Conservation (phyloP, 2,113 vertebrate species). For the Ceyx margarethae region DNA sequence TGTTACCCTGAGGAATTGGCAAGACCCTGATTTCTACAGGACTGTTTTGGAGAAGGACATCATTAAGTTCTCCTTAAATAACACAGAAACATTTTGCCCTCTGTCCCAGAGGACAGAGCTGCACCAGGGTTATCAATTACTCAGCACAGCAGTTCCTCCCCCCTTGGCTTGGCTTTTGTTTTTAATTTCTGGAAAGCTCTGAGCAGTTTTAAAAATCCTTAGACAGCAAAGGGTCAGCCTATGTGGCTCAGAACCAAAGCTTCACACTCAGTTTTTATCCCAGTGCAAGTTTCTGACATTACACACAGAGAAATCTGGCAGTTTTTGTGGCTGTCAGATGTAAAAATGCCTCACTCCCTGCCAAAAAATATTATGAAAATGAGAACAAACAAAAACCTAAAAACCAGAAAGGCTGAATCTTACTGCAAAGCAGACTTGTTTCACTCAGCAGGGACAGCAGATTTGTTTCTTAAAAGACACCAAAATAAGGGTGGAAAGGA, state of each 20-base stretch:
- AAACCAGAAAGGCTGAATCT: background rate
- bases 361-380: conserved; percentile 39
- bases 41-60: background rate
- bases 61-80: background rate
- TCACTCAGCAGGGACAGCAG: background rate
- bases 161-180: conserved; percentile 6
- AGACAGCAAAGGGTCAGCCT: background rate
- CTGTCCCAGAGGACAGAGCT: background rate
- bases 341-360: background rate
- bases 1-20: background rate
- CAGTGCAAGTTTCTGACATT: conserved; percentile 16
- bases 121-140: background rate
- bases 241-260: background rate
- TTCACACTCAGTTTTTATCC: conserved; percentile 29
- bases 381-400: conserved; percentile 2
- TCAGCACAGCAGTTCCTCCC: background rate
- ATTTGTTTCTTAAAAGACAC: background rate
- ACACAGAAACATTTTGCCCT: background rate
- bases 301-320: conserved; percentile 34
- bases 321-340: background rate
- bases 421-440: conserved; percentile 1
- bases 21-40: background rate
- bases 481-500: background rate
- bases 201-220: background rate
- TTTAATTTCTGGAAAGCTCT: conserved; percentile 45